Conservation (phyloP, 2,797 vertebrate species). For the Labroides dimidiatus region DNA sequence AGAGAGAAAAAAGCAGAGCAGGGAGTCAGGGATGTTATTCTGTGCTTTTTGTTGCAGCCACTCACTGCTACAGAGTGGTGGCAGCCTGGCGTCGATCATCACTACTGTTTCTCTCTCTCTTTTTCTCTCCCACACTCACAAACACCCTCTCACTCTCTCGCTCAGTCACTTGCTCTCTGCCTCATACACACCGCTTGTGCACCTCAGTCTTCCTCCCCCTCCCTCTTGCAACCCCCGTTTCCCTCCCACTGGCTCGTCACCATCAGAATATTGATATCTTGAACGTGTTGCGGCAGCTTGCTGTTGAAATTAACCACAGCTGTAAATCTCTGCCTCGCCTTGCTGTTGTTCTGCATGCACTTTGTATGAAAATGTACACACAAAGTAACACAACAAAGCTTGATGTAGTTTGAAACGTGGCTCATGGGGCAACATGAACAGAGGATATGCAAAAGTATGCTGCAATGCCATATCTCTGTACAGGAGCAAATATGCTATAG, state of each 20-base stretch:
- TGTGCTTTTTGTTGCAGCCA: slow-evolving; percentile 98
- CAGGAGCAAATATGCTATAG: neutral
- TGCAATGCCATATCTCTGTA: slow-evolving; percentile 15
- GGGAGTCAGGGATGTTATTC: slow-evolving; percentile 84
- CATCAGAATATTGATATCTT: slow-evolving; percentile 87
- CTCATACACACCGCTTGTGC: slow-evolving; percentile 79
- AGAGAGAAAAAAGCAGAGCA: slow-evolving; percentile 85
- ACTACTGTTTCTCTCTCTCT: slow-evolving; percentile 96
- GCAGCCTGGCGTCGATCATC: slow-evolving; percentile 98
- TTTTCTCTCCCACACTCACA: slow-evolving; percentile 65
- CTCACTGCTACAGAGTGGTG: slow-evolving; percentile 98
- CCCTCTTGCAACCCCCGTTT: slow-evolving; percentile 54
- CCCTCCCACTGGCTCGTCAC: slow-evolving; percentile 78
- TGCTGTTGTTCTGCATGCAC: slow-evolving; percentile 42
- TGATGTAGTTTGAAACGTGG: slow-evolving; percentile 37
- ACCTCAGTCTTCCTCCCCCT: slow-evolving; percentile 80
- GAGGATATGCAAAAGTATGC: slow-evolving; percentile 8
- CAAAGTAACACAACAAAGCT: slow-evolving; percentile 37
- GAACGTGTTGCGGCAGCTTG: slow-evolving; percentile 82
- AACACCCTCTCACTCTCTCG: slow-evolving; percentile 87
- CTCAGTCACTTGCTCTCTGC: slow-evolving; percentile 89
- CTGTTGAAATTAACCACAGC: slow-evolving; percentile 80
- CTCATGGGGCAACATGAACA: slow-evolving; percentile 19
- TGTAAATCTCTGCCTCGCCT: slow-evolving; percentile 72
- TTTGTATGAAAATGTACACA: slow-evolving; percentile 29